Evolutionary conservation across 92 coral and sea anemone genomes (phyloP), one percentile per base, ranked within the genome.

Genomic region (Umimayanthus chanpuru): DNA sequence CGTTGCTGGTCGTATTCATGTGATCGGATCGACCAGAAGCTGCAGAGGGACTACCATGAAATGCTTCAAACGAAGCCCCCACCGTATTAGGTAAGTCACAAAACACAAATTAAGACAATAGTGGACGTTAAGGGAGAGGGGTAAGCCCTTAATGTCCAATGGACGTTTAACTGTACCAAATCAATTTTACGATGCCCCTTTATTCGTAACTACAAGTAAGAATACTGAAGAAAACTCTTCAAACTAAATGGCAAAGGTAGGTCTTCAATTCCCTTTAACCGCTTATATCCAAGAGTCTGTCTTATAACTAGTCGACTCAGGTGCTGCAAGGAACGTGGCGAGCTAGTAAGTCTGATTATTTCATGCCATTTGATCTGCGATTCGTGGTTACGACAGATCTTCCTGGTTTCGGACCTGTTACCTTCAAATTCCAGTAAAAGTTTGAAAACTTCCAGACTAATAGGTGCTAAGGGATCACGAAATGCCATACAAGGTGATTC

Each of bases 261-360:
- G 39, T 88, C 91, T 1, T 85, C 29, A 76, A 95, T 90, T 40
- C 89, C 50, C 2, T 36, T 79, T 10, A 95, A 18, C 73, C 94
- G 88, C 6, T 32, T 73, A 61, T 89, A 88, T 55, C 88, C 89
- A 49, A 95, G 77, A 11, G 50, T 75, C 39, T 88, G 70, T 80
- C 98, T 90, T 6, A 95, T 91, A 40, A 65, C 90, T 11, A 92
- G 89, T 75, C 98, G 92, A 50, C 94, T 89, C 29, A 93, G 82
- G 86, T 95, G 93, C 21, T 81, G 83, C 76, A 95, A 73, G 36
- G 89, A 43, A 2, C 98, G 94, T 2, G 98, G 98, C 4, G 95
- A 88, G 58, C 73, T 84, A 16, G 91, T 85, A 28, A 90, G 30
- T 26, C 88, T 66, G 40, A 70, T 76, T 2, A 94, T 88, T 72